A percentile compares a stretch with the other conserved stretches of the same genome.
phyloP scores from a whole-genome alignment of 2,113 vertebrate genomes.

The Carassius carassius region DNA sequence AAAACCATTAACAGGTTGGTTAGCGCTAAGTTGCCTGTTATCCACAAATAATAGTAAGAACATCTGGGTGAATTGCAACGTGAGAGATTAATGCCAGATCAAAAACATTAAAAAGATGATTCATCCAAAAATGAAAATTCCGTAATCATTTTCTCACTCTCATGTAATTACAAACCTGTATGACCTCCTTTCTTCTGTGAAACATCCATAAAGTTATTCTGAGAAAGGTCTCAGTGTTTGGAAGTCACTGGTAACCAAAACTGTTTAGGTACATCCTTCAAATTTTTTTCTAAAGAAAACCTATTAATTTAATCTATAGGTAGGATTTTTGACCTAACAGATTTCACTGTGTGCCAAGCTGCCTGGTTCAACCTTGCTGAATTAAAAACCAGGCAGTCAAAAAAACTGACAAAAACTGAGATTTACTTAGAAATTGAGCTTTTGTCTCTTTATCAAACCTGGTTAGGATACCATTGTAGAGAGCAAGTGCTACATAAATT shows the following conservation, averaged over 20 bases:
- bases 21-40: neutral
- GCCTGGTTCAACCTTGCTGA: neutral
- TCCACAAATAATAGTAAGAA: neutral
- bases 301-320: too few species aligned
- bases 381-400: neutral
- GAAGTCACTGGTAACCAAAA: too few species aligned
- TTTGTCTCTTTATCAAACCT: neutral
- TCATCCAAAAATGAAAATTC: neutral
- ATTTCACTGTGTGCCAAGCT: neutral
- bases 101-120: neutral
- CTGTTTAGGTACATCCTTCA: too few species aligned
- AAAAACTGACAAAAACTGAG: neutral
- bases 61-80: too few species aligned
- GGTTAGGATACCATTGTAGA: neutral
- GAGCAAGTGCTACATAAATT: conserved; percentile 24
- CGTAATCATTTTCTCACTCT: neutral
- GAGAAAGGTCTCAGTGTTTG: neutral
- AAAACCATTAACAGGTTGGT: conserved; percentile 13
- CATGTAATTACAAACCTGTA: too few species aligned
- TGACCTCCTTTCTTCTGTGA: neutral
- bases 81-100: neutral
- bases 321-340: too few species aligned
- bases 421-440: neutral
- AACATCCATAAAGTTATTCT: neutral
- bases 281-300: too few species aligned